Base-by-base conservation (phyloP, 2,113 vertebrate genomes). In the Oreocharis arfaki region DNA sequence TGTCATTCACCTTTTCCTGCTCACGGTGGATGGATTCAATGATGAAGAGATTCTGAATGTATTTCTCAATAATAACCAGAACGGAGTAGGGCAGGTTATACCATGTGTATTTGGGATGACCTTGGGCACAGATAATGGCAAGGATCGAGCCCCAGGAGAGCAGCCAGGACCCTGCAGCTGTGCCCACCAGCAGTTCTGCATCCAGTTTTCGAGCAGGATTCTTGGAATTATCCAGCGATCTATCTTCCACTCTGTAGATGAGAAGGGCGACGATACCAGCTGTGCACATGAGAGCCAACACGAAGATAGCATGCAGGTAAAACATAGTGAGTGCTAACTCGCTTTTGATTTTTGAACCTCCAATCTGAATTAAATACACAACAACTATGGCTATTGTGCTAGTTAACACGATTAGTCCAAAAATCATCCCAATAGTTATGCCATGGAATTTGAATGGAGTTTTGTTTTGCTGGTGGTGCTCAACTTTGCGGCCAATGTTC, bases 81-180 rank as follows among this genome's bases (percentile, higher is more conserved):
- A 99, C 8, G 0, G 99, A 99, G 93, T 99, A 99, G 64, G 98
- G 93, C 32, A 99, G 94, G 93, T 98, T 99, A 65, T 98, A 99
- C 99, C 99, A 99, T 8, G 98, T 98, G 82, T 99, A 98, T 3
- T 94, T 73, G 2, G 98, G 98, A 22, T 93, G 97, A 46, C 96
- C 97, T 23, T 89, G 79, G 5, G 98, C 97, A 23, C 98, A 98
- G 28, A 98, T 87, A 24, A 98, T 97, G 24, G 99, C 98, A 3
- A 99, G 95, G 53, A 99, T 97, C 0, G 99, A 99, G 90, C 99
- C 99, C 99, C 99, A 99, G n/a, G 99, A 99, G 79, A 99, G 98
- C 30, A 99, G 97, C 99, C 99, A 99, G 77, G 99, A 99, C 42
- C 99, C 99, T 0, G 99, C 97, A 4, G 99, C 99, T 0, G 99